A percentile compares a stretch with the other conserved stretches of the same genome.
phyloP scores from a whole-genome alignment of 2,113 vertebrate genomes.

The Aspiorhynchus laticeps region DNA sequence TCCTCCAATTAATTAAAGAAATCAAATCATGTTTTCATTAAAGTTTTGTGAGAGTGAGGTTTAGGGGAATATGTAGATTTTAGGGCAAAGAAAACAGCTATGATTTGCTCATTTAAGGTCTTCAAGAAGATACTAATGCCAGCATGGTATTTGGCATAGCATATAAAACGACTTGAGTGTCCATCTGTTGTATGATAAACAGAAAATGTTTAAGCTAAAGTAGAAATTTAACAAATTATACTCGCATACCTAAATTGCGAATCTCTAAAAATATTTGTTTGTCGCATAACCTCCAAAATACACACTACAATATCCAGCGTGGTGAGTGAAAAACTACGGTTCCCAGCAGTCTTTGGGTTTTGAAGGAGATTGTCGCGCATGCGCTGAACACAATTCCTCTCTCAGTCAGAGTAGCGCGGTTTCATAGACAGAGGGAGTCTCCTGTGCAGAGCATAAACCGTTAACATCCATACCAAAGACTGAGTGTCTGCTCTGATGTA shows the following conservation, averaged over 20 bases:
- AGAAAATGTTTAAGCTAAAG: not conserved
- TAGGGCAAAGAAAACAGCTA: not conserved
- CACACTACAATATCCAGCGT: not conserved
- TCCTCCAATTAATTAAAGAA: not conserved
- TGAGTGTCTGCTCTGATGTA: not conserved
- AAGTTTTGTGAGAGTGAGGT: not conserved
- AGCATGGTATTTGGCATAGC: not conserved
- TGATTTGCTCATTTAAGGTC: not conserved
- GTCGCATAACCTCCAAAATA: not conserved
- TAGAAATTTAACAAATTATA: not conserved
- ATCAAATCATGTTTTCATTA: not conserved
- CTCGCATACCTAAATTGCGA: not conserved
- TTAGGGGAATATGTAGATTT: not conserved
- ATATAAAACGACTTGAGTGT: not conserved
- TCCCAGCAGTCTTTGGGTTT: slow-evolving; percentile 20
- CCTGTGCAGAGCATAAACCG: slow-evolving; percentile 44
- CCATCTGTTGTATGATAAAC: not conserved
- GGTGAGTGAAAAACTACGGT: slow-evolving; percentile 44
- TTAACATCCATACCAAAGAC: not conserved
- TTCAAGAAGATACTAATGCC: not conserved
- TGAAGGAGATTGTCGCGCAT: slow-evolving; percentile 41
- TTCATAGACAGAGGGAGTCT: slow-evolving; percentile 47
- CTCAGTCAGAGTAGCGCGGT: slow-evolving; percentile 48
- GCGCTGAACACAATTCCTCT: slow-evolving; percentile 47
- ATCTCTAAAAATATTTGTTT: not conserved